Conservation (phyloP, 2,888 invertebrate genomes). For the Limenitis camilla region DNA sequence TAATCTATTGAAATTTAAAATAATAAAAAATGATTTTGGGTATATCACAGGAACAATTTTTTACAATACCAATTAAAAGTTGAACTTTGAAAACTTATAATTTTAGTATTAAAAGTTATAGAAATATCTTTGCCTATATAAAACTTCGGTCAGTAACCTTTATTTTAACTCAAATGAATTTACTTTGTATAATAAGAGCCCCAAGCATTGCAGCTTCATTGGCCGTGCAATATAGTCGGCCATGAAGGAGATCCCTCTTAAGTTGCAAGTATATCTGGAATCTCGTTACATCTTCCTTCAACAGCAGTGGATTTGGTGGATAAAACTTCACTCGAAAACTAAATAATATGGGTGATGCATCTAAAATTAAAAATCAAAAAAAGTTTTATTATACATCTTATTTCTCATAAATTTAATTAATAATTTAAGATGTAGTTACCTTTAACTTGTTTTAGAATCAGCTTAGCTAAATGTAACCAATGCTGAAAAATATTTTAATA, state of each 20-base stretch:
- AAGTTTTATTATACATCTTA: not conserved
- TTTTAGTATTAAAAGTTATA: too few relatives aligned
- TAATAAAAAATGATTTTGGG: too few relatives aligned
- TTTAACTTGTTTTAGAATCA: conserved; percentile 93
- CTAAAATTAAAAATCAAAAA: conserved; percentile 78
- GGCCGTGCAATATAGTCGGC: conserved; percentile 92
- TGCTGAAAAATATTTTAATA: conserved; percentile 78
- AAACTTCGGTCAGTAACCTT: too few relatives aligned
- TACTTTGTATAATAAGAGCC: conserved; percentile 95
- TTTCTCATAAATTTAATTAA: not conserved
- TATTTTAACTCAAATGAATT: conserved; percentile 32
- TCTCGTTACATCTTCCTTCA: conserved; percentile 95
- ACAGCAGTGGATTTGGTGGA: conserved; percentile 92
- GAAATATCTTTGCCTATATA: too few relatives aligned
- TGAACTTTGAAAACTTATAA: too few relatives aligned
- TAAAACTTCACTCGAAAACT: conserved; percentile 99
- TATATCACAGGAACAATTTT: too few relatives aligned
- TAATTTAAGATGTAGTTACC: conserved; percentile 70
- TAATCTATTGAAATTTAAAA: too few relatives aligned
- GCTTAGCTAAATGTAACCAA: conserved; percentile 94
- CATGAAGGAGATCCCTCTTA: conserved; percentile 95
- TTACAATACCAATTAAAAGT: too few relatives aligned
- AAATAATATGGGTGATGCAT: conserved; percentile 92
- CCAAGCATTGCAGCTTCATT: conserved; percentile 92
- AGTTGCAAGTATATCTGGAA: conserved; percentile 96